Evolutionary conservation across 2,888 invertebrate species (phyloP), one percentile per base, ranked within the genome.

Genomic region (Drosophila lutescens): DNA sequence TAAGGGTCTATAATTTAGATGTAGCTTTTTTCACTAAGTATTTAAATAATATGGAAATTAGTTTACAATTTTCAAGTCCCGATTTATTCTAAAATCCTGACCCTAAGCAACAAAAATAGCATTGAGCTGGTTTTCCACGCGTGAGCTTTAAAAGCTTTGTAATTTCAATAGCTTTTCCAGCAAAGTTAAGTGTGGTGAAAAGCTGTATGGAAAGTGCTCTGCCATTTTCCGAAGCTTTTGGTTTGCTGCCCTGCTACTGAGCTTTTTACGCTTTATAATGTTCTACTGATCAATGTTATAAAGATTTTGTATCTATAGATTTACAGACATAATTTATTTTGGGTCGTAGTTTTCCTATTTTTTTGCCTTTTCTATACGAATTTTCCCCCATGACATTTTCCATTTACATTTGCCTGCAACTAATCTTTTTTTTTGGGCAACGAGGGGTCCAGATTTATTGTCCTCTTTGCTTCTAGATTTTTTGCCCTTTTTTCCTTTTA

Each of bases 111-210:
- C 43, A 57, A 38, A 57, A 43, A 20, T 47, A 0, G 4, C 2
- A 49, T 68, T 67, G 36, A 30, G 15, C 9, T 36, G 26, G 69
- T 56, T 44, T 34, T 20, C 1, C 40, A 0, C 5, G 4, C 10
- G 10, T 10, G 3, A 49, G 26, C 69, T 69, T 47, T 26, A 1
- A 10, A 32, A 47, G 69, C 40, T 56, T n/a, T 7, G 1, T 10
- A 15, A 15, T 7, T 38, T 38, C 7, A 13, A 2, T n/a, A 67
- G 55, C 68, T 66, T 34, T 38, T 4, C 7, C 17, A 13, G n/a
- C 5, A 3, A 40, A 62, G 15, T 32, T 23, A 20, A 40, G 1
- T 47, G 40, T 55, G 67, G 69, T 69, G 70, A 69, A 67, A 67
- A 67, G 67, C 20, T 69, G 1, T 7, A 12, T 0, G 32, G 4